Evolutionary conservation across 2,113 vertebrate genomes (phyloP), one percentile per base, ranked within the genome.

Genomic region (Zapus hudsonius): DNA sequence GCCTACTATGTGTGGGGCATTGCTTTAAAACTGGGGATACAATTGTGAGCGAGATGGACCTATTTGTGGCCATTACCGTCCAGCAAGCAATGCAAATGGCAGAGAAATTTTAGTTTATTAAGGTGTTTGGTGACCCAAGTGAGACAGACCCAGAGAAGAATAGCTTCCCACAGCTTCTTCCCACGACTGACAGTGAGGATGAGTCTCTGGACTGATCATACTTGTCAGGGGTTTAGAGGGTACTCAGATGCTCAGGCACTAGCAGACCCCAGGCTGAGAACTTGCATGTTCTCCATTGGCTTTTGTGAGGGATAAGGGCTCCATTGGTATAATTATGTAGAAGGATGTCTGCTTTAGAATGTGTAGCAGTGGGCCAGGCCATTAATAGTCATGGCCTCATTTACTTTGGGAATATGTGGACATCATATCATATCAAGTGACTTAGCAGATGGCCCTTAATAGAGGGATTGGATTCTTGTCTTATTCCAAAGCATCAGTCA

Each of bases 401-500:
- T 44, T 85, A 31, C 63, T 82, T 81, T 74, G 22, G 38, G 70
- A 76, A 40, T 36, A 23, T 69, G 61, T 4, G 36, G 17, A n/a
- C 1, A 29, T 72, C 42, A 20, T 31, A 29, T 73, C 57, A 31
- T 31, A 31, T 70, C 38, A 61, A 38, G 23, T 9, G 23, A 72
- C 72, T 55, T 42, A 31, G n/a, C 59, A 29, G 22, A n/a, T 13
- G 86, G 3, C 12, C 11, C 36, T 23, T 10, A 66, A 5, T 3
- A 25, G 63, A 66, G 27, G n/a, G n/a, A 31, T 19, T 52, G 66
- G 66, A 27, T n/a, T 11, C 84, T 31, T 47, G 0, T 7, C 2
- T 20, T 22, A 27, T 0, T 2, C 20, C 20, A 5, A 22, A 11
- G 19, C 13, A 0, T 16, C 25, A 44, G 55, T 9, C 23, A 15